Conservation (phyloP, 2,797 vertebrate genomes). For the Hydrolagus colliei region DNA sequence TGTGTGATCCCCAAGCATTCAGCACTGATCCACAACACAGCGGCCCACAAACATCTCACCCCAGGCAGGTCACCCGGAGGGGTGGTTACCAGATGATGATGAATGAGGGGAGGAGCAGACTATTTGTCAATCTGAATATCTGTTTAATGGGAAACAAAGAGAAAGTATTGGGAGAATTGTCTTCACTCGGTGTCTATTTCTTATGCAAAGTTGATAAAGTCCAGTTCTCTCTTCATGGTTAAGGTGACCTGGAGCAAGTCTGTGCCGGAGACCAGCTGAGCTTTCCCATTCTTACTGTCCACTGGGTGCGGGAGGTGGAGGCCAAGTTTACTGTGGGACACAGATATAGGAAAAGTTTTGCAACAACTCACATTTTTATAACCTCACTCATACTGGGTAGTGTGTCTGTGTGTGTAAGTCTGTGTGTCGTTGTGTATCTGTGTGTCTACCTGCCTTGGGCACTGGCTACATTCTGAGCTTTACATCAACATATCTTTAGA, state of each 20-base stretch:
- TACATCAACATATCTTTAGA: slow-evolving; percentile 20
- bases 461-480: slow-evolving; percentile 36
- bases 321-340: slow-evolving; percentile 71
- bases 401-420: slow-evolving; percentile 31
- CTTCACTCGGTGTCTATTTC: neutral
- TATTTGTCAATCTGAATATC: too few species aligned
- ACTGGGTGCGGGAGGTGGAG: slow-evolving; percentile 77
- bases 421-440: neutral
- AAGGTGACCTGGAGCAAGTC: slow-evolving; percentile 75
- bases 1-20: too few species aligned
- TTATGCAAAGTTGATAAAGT: slow-evolving; percentile 63
- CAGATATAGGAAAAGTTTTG: slow-evolving; percentile 26
- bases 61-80: too few species aligned
- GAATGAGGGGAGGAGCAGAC: too few species aligned
- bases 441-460: slow-evolving; percentile 32
- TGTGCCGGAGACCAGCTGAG: slow-evolving; percentile 64
- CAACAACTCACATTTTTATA: slow-evolving; percentile 26
- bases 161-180: too few species aligned
- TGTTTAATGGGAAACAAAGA: too few species aligned
- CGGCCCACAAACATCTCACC: too few species aligned
- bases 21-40: too few species aligned
- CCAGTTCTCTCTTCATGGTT: slow-evolving; percentile 60
- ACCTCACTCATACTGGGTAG: neutral
- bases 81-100: too few species aligned
- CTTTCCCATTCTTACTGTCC: slow-evolving; percentile 64